Evolutionary conservation across 2,888 invertebrate genomes (phyloP).

Genomic region (Pseudococcus jackbeardsleyi): DNA sequence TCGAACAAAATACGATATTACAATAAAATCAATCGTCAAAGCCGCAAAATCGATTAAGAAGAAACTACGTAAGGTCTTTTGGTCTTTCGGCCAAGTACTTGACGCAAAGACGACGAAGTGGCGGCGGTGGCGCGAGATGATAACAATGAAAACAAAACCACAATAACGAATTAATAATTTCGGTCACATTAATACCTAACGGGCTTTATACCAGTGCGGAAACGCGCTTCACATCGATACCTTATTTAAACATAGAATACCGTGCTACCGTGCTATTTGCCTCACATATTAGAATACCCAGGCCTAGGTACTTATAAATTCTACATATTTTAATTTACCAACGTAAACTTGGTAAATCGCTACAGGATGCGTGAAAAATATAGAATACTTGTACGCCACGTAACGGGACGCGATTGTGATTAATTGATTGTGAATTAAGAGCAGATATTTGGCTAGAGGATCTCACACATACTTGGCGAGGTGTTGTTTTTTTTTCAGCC

Average conservation of each 20-base stretch:
- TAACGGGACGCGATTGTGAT: conserved; percentile 8
- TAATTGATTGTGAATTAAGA: conserved; percentile 37
- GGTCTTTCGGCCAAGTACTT: neutral
- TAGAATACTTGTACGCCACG: neutral
- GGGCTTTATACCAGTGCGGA: conserved; percentile 14
- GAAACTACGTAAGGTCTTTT: neutral
- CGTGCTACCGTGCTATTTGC: neutral
- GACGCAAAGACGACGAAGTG: neutral
- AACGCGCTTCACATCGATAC: neutral
- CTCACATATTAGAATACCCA: neutral
- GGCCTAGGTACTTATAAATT: no score
- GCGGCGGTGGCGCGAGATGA: neutral
- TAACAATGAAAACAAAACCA: conserved; percentile 48
- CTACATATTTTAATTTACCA: no score
- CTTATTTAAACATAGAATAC: conserved; percentile 8
- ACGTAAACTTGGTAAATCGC: neutral
- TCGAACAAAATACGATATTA: neutral
- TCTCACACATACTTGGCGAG: neutral
- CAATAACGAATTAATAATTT: conserved; percentile 27
- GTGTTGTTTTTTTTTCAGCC: no score
- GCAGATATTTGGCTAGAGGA: conserved; percentile 31
- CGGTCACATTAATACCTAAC: conserved; percentile 47
- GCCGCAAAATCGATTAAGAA: conserved; percentile 25
- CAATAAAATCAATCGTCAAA: conserved; percentile 39
- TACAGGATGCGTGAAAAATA: conserved; percentile 39